Evolutionary conservation across 2,888 invertebrate genomes (phyloP).

Genomic region (Nomada fabriciana): DNA sequence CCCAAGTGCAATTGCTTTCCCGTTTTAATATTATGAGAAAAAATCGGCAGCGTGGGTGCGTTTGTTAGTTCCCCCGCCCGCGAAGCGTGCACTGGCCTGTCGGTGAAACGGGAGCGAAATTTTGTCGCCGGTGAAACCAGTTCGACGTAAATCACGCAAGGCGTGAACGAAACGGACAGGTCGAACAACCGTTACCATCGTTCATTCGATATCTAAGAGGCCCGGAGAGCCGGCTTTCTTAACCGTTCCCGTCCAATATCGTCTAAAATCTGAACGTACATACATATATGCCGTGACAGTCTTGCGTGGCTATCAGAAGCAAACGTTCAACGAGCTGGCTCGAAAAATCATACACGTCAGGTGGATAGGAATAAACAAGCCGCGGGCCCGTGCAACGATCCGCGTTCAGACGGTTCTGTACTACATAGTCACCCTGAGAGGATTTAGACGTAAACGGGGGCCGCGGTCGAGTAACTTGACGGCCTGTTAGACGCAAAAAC

Average conservation of each 20-base stretch:
- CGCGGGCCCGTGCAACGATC: not conserved
- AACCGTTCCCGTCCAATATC: constrained; percentile 10
- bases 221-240: constrained; percentile 9
- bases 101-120: constrained; percentile 46
- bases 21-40: not conserved
- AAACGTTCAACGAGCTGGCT: too few species aligned
- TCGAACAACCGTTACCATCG: constrained; percentile 56
- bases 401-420: too few species aligned
- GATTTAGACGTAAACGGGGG: constrained; percentile 46
- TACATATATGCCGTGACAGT: constrained; percentile 21
- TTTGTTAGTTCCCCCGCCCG: not conserved
- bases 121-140: constrained; percentile 63
- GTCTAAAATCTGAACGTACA: constrained; percentile 1
- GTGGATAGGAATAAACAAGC: constrained; percentile 53
- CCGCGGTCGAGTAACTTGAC: constrained; percentile 1
- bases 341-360: constrained; percentile 31
- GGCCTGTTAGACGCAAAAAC: constrained; percentile 24
- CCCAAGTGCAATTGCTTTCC: too few species aligned
- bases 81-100: not conserved
- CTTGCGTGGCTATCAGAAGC: not conserved
- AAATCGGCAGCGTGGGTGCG: not conserved
- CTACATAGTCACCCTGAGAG: not conserved
- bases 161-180: constrained; percentile 61
- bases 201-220: constrained; percentile 58
- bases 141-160: constrained; percentile 63